Evolutionary conservation across 2,113 vertebrate genomes (phyloP), one percentile per base, ranked within the genome.

Genomic region (Carassius gibelio): DNA sequence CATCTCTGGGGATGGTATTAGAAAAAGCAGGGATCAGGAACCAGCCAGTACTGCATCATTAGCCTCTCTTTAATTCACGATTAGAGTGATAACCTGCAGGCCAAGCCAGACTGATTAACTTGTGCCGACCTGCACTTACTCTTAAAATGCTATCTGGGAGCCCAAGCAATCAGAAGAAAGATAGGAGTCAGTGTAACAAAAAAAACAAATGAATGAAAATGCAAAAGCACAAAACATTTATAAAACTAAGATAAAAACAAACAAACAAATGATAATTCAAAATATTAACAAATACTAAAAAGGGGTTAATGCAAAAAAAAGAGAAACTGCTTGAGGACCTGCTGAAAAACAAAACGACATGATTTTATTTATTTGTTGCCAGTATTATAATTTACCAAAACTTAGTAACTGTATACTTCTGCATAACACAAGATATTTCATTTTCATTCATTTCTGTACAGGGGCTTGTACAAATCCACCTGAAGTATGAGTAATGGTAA

Each of bases 11-110:
- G 84, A 90, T 77, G 76, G 87, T 82, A 89, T 88, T 90, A 85
- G 9, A 89, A 91, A 79, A 57, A 83, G 87, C 68, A 71, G 86
- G 85, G 90, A 90, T 91, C 89, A 91, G 85, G 84, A 75, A 71
- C 81, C 88, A 83, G 80, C 34, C 61, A 86, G 7, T 57, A 62
- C 36, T 34, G 52, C 85, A 45, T 89, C 89, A 88, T 91, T 89
- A 89, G 89, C 86, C 50, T 36, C 50, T 84, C 81, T 84, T 90
- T 89, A 87, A 90, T 88, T 91, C 48, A 87, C 85, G 86, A 90
- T 88, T 57, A 89, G 82, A 91, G 88, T 86, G 86, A 89, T 87
- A 90, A 88, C 62, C 59, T 71, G 42, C 62, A 83, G 72, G 75
- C 83, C 42, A 86, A 85, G 78, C 88, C 84, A 10, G 78, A 84